Conservation (phyloP, 2,113 vertebrate species). For the Sinocyclocheilus rhinocerous region DNA sequence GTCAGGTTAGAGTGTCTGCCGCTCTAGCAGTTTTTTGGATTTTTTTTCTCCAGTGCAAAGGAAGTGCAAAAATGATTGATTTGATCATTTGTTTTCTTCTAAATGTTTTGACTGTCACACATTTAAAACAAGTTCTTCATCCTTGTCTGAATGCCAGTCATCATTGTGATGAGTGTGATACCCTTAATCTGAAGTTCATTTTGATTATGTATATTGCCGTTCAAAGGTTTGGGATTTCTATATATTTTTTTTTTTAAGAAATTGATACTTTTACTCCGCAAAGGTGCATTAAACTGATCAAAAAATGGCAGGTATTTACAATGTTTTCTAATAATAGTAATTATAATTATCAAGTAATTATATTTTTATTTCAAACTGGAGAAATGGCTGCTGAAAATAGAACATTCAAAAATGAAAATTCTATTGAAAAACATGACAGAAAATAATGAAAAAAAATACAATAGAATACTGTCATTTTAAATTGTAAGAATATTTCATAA, state of each 20-base stretch:
- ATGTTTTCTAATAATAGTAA: not conserved
- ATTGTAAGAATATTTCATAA: no score
- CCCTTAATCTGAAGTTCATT: not conserved
- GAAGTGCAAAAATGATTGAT: not conserved
- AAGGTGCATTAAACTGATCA: not conserved
- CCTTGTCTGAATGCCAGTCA: not conserved
- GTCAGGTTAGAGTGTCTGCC: conserved; percentile 77
- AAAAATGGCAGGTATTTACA: not conserved
- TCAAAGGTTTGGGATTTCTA: not conserved
- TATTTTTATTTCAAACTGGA: not conserved
- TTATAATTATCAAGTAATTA: not conserved
- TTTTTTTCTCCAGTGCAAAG: not conserved
- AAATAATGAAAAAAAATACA: no score
- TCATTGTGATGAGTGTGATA: not conserved
- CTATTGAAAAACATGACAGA: no score
- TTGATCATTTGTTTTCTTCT: not conserved
- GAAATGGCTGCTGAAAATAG: not conserved
- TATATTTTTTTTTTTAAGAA: not conserved
- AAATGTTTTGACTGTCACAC: not conserved
- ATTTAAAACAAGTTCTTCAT: not conserved
- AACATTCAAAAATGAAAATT: no score
- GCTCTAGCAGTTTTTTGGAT: not conserved
- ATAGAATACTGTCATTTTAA: no score
- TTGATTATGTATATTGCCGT: not conserved
- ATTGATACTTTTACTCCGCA: not conserved